Percentiles rank a stretch among this genome's conserved stretches.
Conservation (phyloP, 2,797 vertebrate species). For the Coilia nasus region DNA sequence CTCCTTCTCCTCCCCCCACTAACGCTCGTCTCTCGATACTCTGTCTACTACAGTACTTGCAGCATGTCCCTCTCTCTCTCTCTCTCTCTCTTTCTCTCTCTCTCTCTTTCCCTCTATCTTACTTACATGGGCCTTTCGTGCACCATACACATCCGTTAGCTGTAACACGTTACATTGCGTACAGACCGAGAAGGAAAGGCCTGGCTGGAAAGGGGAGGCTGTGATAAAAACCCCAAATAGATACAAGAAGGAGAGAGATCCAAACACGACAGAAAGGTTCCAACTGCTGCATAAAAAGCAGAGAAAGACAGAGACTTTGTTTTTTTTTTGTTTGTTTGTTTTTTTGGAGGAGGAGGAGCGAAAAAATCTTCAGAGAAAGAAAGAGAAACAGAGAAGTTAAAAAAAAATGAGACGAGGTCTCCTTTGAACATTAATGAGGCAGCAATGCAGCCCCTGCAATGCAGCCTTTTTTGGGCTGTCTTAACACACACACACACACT, state of each 20-base stretch:
- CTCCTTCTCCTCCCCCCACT: neutral
- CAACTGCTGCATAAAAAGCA: slow-evolving; percentile 1
- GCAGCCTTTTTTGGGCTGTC: slow-evolving; percentile 30
- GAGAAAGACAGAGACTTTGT: neutral
- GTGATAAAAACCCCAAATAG: neutral
- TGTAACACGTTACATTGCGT: neutral
- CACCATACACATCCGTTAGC: neutral
- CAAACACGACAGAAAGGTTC: neutral
- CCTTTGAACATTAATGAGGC: neutral
- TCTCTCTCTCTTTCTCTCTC: neutral
- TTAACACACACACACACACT: neutral
- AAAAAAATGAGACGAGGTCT: neutral
- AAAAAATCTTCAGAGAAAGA: neutral
- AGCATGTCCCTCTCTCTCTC: neutral
- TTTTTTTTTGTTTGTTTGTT: neutral
- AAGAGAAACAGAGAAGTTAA: neutral
- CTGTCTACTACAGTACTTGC: slow-evolving; percentile 21
- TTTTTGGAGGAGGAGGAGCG: slow-evolving; percentile 11
- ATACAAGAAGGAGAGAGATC: neutral
- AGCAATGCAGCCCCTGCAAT: slow-evolving; percentile 36
- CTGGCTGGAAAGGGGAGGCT: neutral
- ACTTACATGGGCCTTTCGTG: neutral
- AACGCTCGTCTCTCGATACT: slow-evolving; percentile 2
- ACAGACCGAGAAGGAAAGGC: neutral
- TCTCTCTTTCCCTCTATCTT: neutral